Conservation (phyloP, 2,888 invertebrate species). For the Diploptera punctata region DNA sequence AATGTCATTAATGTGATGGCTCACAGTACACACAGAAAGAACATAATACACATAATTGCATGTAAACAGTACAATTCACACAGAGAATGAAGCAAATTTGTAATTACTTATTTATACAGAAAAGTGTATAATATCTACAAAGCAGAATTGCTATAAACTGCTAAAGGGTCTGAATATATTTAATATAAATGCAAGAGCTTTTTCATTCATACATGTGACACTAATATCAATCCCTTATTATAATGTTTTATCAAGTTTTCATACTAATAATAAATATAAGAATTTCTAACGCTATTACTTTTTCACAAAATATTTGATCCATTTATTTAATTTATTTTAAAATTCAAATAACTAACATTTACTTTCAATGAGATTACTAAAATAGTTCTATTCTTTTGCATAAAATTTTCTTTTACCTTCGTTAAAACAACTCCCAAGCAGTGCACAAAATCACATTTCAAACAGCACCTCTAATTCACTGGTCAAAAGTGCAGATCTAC, state of each 20-base stretch:
- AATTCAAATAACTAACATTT: conserved; percentile 4
- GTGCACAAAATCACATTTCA: too few relatives aligned
- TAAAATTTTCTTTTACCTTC: neutral
- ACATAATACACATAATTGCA: neutral
- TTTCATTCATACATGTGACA: neutral
- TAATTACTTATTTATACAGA: neutral
- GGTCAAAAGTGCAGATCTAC: too few relatives aligned
- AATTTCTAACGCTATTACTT: neutral
- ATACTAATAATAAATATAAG: neutral
- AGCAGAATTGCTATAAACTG: too few relatives aligned
- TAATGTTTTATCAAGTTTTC: neutral
- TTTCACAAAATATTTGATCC: conserved; percentile 23
- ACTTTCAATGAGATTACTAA: neutral
- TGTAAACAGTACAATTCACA: neutral
- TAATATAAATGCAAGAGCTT: too few relatives aligned
- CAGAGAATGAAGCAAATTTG: neutral
- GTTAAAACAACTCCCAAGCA: neutral
- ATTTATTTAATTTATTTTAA: conserved; percentile 10
- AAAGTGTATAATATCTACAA: neutral
- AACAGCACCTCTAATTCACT: too few relatives aligned
- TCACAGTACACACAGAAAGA: neutral
- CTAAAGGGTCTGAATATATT: too few relatives aligned
- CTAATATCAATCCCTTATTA: neutral
- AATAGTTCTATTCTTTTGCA: conserved; percentile 7
- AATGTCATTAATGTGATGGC: neutral